Base-by-base conservation (phyloP, 2,113 vertebrate genomes). In the Ceyx margarethae region DNA sequence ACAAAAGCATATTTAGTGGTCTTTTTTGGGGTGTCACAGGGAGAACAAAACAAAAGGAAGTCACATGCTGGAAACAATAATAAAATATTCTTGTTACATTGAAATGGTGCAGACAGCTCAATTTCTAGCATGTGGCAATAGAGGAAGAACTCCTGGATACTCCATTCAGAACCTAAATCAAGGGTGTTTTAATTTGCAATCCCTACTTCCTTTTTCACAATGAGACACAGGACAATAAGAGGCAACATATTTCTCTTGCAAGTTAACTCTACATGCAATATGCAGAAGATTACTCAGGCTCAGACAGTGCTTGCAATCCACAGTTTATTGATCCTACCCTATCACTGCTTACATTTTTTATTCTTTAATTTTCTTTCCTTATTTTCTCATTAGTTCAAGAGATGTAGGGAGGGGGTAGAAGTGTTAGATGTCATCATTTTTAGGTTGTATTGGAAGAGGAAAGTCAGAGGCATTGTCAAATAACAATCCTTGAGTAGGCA, bases 301-400 rank as follows among this genome's bases (percentile, higher is more conserved):
- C 97, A 96, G 91, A 97, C 97, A 92, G 94, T 97, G 96, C 90
- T 87, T 94, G 89, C 92, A 97, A 95, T 96, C 93, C 96, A 95
- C 94, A 95, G 96, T 94, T 97, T 97, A 98, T 97, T 97, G 97
- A 97, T 98, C 93, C 97, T 90, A 89, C 67, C 74, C 93, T 97
- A 97, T 96, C 96, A 94, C 93, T 92, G 93, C 96, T 98, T 97
- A 97, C 93, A 97, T 97, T 97, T 97, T 98, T 97, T 97, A 97
- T 96, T 95, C 95, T 97, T 97, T 97, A 97, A 97, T 98, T 98
- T 97, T 98, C 97, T 97, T 97, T 96, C 93, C 95, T 97, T 95
- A 95, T 97, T 97, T 97, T 95, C 91, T 97, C 95, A 97, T 97
- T 97, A 96, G 93, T 96, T 92, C 89, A 76, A 79, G 74, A 92